A percentile compares a stretch with the other conserved stretches of the same genome.
These are phyloP conservation scores for Linepithema humile DNA, from an alignment of 1,140 invertebrate genomes.

Conservation along the genomic window DNA sequence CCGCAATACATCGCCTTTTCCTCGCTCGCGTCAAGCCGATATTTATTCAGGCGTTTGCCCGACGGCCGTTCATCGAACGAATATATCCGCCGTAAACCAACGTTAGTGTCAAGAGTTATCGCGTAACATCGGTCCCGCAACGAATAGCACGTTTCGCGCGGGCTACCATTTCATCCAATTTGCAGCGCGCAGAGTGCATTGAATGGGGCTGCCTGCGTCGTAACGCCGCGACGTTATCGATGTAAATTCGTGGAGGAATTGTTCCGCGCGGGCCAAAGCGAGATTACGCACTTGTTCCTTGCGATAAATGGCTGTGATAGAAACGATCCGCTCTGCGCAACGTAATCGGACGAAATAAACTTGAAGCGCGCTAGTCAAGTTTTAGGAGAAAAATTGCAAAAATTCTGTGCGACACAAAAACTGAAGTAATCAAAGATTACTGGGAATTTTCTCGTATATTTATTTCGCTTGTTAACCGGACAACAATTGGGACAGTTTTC, in stretches of 20 bases:
- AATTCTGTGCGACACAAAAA: too few relatives aligned
- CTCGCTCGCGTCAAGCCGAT: slow-evolving; percentile 50
- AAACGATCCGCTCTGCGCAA: background rate
- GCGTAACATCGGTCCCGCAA: slow-evolving; percentile 36
- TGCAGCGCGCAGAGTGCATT: slow-evolving; percentile 24
- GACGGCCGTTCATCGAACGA: slow-evolving; percentile 48
- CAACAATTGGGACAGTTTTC: too few relatives aligned
- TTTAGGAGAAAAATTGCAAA: too few relatives aligned
- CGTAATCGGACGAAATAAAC: background rate
- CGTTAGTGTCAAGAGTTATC: slow-evolving; percentile 55
- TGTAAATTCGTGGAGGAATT: slow-evolving; percentile 48
- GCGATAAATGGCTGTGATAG: slow-evolving; percentile 22
- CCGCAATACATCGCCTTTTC: slow-evolving; percentile 19
- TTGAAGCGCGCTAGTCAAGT: too few relatives aligned
- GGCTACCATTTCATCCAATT: slow-evolving; percentile 37
- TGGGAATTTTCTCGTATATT: too few relatives aligned
- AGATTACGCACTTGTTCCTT: slow-evolving; percentile 33
- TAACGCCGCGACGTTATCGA: slow-evolving; percentile 40
- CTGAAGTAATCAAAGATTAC: too few relatives aligned
- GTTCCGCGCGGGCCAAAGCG: slow-evolving; percentile 14
- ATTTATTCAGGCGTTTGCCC: slow-evolving; percentile 66
- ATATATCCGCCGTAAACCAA: slow-evolving; percentile 54
- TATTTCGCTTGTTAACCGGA: too few relatives aligned
- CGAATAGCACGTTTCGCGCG: slow-evolving; percentile 18
- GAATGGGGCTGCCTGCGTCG: slow-evolving; percentile 42